Base-by-base conservation (phyloP, 2,888 invertebrate genomes). In the Dendrolimus pini region DNA sequence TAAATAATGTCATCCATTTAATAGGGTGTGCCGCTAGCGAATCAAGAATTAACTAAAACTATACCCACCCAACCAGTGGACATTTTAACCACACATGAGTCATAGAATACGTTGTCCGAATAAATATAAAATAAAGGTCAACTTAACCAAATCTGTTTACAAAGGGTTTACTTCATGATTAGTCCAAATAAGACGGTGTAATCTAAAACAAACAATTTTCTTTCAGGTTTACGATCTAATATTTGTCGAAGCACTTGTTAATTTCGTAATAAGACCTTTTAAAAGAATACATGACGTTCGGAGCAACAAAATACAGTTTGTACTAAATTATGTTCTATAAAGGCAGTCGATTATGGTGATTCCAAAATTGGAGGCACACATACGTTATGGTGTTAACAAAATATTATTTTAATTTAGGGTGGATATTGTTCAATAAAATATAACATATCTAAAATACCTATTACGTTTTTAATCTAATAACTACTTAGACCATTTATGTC, bases 281-380 rank as follows among this genome's bases (percentile, higher is more conserved):
- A 76, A 75, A 64, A 68, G 71, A 60, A 56, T 58, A 61, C 61
- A 63, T 77, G 83, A 70, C 85, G 84, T 86, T 85, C 84, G 77
- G 71, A 72, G 61, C 62, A 66, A 62, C 9, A 41, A 12, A 52
- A 41, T 30, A 30, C 30, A 30, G 30, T 30, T 30, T 30, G 30
- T 30, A 30, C 3, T 30, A 30, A 18, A 30, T 30, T 30, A 57
- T n/a, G 52, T 14, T 9, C n/a, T 30, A 54, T 7, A 52, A 41
- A 52, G 13, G n/a, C 1, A 18, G 10, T 42, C n/a, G 41, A 56
- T 52, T 52, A 1, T 41, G 18, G 10, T 52, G 52, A 41, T 41
- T 52, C 30, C 41, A 30, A 52, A 52, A 56, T 55, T 47, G 55
- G 8, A n/a, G 47, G 55, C 13, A 52, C 41, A 52, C 30, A 65